Conservation (phyloP, 2,888 invertebrate species). For the Salpingus planirostris region DNA sequence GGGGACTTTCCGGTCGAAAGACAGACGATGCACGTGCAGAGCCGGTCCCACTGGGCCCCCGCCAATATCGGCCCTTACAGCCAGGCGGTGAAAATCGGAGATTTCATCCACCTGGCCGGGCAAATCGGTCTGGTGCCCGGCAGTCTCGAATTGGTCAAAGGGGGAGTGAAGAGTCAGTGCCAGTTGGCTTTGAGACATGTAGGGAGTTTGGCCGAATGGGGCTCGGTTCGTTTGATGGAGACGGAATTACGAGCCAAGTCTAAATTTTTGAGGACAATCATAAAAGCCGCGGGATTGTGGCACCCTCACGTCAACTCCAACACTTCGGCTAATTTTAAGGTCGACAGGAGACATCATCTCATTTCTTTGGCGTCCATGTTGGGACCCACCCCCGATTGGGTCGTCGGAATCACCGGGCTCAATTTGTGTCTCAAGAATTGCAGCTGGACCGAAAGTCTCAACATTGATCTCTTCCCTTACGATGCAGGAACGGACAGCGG, state of each 20-base stretch:
- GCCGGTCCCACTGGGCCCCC: conserved; percentile 96
- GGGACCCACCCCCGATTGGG: conserved; percentile 97
- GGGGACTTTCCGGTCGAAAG: conserved; percentile 32
- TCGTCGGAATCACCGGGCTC: conserved; percentile 82
- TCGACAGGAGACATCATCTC: conserved; percentile 75
- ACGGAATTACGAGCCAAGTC: conserved; percentile 81
- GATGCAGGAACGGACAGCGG: conserved; percentile 96
- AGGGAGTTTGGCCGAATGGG: conserved; percentile 74
- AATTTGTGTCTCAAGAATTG: conserved; percentile 85
- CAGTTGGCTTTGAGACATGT: conserved; percentile 77
- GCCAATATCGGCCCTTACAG: conserved; percentile 96
- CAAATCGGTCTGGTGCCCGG: conserved; percentile 87
- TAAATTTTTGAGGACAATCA: conserved; percentile 66
- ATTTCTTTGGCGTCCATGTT: conserved; percentile 85
- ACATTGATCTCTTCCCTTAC: conserved; percentile 83
- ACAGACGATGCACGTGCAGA: conserved; percentile 87
- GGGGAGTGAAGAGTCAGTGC: conserved; percentile 74
- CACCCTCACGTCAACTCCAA: conserved; percentile 80
- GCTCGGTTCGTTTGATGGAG: conserved; percentile 80
- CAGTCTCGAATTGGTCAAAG: conserved; percentile 62
- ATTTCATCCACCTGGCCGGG: conserved; percentile 79
- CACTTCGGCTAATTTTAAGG: conserved; percentile 72
- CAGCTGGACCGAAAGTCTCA: conserved; percentile 78
- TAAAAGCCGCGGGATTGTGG: conserved; percentile 85
- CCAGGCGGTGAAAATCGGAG: conserved; percentile 80